phyloP scores from a whole-genome alignment of 2,888 invertebrate species.

The Didymodactylos carnosus region DNA sequence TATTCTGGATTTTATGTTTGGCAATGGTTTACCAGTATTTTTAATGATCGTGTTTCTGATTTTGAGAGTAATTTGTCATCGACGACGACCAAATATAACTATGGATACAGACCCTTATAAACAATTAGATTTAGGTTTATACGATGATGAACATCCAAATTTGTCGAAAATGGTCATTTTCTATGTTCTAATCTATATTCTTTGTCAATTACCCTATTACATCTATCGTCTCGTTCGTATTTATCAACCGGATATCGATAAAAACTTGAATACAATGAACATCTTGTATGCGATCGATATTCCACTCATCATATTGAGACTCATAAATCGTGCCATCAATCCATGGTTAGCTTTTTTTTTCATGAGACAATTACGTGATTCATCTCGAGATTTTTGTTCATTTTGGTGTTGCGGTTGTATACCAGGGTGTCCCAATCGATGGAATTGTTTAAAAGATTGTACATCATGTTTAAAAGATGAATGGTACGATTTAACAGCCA shows the following conservation, averaged over 20 bases:
- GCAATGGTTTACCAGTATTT: slow-evolving; percentile 7
- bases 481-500: background rate
- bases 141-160: background rate
- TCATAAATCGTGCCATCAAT: slow-evolving; percentile 10
- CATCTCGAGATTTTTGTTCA: background rate
- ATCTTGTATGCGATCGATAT: slow-evolving; percentile 11
- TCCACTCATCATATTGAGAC: slow-evolving; percentile 2
- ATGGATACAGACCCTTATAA: background rate
- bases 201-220: slow-evolving; percentile 13
- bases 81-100: background rate
- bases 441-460: background rate
- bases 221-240: slow-evolving; percentile 2
- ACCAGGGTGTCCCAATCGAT: background rate
- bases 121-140: background rate
- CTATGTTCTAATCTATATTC: slow-evolving; percentile 1
- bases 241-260: background rate
- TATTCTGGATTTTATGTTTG: slow-evolving; percentile 8
- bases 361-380: background rate
- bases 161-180: background rate
- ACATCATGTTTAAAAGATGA: background rate
- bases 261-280: background rate
- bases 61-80: background rate
- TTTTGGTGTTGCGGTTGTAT: slow-evolving; percentile 12
- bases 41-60: slow-evolving; percentile 9
- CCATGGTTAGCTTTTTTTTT: slow-evolving; percentile 9